These are phyloP conservation scores for Trichogramma evanescens DNA, from an alignment of 2,888 invertebrate genomes.

Conservation along the genomic window DNA sequence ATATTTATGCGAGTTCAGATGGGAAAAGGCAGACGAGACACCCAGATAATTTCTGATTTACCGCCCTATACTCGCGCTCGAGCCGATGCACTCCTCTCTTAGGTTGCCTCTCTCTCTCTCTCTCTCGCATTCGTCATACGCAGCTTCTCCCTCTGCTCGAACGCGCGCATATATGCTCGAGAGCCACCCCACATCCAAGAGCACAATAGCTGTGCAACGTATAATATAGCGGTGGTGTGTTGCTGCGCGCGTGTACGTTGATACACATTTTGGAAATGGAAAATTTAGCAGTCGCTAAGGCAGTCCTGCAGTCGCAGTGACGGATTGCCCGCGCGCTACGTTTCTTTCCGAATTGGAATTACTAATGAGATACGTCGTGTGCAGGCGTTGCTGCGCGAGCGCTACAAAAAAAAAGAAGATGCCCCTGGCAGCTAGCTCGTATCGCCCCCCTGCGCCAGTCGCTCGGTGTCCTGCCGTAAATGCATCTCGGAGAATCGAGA, in stretches of 20 bases:
- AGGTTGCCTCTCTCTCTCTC: constrained; percentile 8
- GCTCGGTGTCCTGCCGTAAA: no score
- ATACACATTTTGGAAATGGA: constrained; percentile 35
- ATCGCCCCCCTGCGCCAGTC: no score
- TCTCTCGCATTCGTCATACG: not conserved
- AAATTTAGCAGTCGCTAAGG: constrained; percentile 24
- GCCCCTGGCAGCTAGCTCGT: no score
- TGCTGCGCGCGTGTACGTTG: constrained; percentile 9
- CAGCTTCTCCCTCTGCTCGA: no score
- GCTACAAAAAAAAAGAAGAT: no score
- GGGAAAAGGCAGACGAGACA: constrained; percentile 44
- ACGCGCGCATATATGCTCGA: no score
- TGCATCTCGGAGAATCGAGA: no score
- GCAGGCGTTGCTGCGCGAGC: constrained; percentile 5
- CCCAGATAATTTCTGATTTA: constrained; percentile 47
- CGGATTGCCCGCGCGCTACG: not conserved
- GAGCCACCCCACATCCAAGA: no score
- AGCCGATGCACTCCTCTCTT: not conserved
- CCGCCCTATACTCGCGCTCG: constrained; percentile 24
- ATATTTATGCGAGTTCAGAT: constrained; percentile 45
- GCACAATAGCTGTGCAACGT: no score
- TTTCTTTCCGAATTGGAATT: constrained; percentile 12
- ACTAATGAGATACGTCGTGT: constrained; percentile 9
- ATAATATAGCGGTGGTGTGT: not conserved
- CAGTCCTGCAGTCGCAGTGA: not conserved